Evolutionary conservation across 2,113 vertebrate genomes (phyloP).

Genomic region (Saguinus imperator): DNA sequence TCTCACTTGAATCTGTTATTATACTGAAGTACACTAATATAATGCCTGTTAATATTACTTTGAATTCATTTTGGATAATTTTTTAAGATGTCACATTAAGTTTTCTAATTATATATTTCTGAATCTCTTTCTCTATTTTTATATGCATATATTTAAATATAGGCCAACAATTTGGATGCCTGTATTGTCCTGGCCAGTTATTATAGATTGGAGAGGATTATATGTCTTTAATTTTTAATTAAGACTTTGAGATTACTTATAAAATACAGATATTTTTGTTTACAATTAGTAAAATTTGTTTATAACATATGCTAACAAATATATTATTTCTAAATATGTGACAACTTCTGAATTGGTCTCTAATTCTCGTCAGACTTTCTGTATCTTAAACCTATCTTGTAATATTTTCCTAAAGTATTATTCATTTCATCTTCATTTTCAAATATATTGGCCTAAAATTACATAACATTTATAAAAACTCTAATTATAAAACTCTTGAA

Average conservation of each 20-base stretch:
- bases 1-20: neutral
- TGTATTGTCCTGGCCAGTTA: neutral
- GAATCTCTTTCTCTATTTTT: neutral
- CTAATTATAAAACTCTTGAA: neutral
- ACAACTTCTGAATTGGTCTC: neutral
- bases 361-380: neutral
- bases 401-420: neutral
- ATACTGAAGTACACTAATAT: neutral
- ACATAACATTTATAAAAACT: neutral
- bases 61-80: neutral
- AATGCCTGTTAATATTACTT: neutral
- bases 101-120: neutral
- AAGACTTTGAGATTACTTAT: neutral
- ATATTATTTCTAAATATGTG: neutral
- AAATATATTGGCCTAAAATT: neutral
- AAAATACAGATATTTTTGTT: neutral
- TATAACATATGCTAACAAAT: neutral
- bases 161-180: neutral
- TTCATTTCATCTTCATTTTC: neutral
- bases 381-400: neutral
- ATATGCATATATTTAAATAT: neutral
- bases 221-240: neutral
- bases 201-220: neutral
- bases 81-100: neutral
- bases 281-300: neutral